These are phyloP conservation scores for Amphipoea oculea DNA, from an alignment of 2,888 invertebrate genomes.

Conservation along the genomic window DNA sequence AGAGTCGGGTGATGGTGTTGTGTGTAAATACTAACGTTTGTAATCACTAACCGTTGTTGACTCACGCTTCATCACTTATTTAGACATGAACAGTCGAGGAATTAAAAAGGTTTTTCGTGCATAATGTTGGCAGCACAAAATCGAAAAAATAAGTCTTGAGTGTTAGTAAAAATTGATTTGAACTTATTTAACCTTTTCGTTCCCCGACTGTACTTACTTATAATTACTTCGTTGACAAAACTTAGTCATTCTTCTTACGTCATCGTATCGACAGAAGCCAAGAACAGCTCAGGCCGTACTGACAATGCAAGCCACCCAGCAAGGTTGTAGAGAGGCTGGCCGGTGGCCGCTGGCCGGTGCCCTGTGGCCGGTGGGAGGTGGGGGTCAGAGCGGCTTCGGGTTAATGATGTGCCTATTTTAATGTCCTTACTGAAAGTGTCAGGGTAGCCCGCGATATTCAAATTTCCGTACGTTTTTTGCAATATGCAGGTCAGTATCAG, in stretches of 20 bases:
- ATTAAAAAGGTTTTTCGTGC: neutral
- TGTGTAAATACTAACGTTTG: constrained; percentile 45
- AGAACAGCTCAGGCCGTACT: neutral
- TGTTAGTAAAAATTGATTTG: neutral
- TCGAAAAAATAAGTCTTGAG: neutral
- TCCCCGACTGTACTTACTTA: constrained; percentile 1
- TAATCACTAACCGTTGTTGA: constrained; percentile 31
- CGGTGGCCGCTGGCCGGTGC: neutral
- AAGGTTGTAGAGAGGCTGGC: neutral
- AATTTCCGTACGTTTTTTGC: neutral
- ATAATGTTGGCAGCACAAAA: neutral
- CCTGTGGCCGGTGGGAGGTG: no score
- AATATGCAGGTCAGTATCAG: neutral
- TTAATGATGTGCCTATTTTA: neutral
- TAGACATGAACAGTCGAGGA: neutral
- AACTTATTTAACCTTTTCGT: constrained; percentile 8
- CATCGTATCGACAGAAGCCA: neutral
- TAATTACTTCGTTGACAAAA: constrained; percentile 12
- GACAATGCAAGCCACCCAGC: neutral
- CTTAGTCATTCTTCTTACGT: neutral
- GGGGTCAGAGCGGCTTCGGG: neutral
- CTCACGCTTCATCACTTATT: constrained; percentile 17
- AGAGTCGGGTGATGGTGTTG: constrained; percentile 28
- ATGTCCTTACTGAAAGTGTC: neutral
- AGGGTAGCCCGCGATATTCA: neutral